Base-by-base conservation (phyloP, 2,888 invertebrate genomes). In the Candidula unifasciata region DNA sequence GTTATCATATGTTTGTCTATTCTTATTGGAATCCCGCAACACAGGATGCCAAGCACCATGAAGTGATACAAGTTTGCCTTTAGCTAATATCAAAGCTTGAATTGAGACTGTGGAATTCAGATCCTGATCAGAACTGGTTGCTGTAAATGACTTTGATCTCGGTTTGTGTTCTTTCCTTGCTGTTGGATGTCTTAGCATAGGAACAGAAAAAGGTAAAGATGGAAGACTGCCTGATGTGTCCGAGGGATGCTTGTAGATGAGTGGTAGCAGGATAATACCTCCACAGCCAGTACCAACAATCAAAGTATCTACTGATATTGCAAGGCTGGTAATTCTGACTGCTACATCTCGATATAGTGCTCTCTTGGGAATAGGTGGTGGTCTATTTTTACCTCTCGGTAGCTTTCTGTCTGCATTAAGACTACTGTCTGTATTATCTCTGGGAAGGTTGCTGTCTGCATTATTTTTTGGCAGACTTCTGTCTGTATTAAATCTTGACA, bases 211-310 rank as follows among this genome's bases (percentile, higher is more conserved):
- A 16, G 74, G 52, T 16, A 76, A 64, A 24, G 27, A 27, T 3
- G 52, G 37, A 10, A 52, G 37, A 27, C 44, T 52, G 27, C 60
- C 30, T 44, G 68, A 76, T 37, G 18, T 60, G n/a, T 73, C 74
- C 24, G 80, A 57, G 8, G 44, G 37, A 54, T 52, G 27, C 21
- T 30, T 71, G 24, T 35, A 64, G 54, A 10, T 76, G 37, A 76
- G 60, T 21, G 82, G 82, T 10, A 82, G 68, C 37, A 57, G n/a
- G 27, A 90, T 54, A 57, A 91, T 89, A 76, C 90, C 90, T 5
- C 91, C 91, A 82, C 78, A 85, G 80, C 87, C 89, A 37, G 89
- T 88, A 1, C 90, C 90, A 3, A 90, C 87, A 92, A 92, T 91
- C 73, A 92, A 77, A 37, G 52, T 73, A 68, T 82, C 76, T 24